These are phyloP conservation scores for Syrista parreyssii DNA, from an alignment of 2,888 invertebrate genomes.

Conservation along the genomic window DNA sequence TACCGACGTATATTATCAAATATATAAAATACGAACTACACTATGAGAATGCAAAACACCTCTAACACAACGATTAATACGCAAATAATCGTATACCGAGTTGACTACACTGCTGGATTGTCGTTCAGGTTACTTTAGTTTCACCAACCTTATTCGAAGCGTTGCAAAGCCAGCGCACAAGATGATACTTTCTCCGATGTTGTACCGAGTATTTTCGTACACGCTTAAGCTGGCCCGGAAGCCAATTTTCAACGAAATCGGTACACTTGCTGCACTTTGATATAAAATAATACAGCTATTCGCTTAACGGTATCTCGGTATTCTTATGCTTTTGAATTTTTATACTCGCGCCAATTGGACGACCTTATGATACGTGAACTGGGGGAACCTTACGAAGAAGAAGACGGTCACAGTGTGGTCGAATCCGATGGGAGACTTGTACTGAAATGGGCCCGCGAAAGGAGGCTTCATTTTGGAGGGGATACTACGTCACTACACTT, in stretches of 20 bases:
- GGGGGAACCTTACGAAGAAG: constrained; percentile 40
- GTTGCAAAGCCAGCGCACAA: constrained; percentile 32
- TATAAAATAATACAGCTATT: background rate
- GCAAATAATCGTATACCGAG: background rate
- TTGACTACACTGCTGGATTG: background rate
- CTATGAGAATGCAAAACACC: background rate
- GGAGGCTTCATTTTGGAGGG: constrained; percentile 4
- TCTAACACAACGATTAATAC: background rate
- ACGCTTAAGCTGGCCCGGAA: background rate
- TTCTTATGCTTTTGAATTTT: background rate
- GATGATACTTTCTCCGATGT: constrained; percentile 16
- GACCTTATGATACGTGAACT: constrained; percentile 2
- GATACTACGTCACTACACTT: background rate
- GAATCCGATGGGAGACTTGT: constrained; percentile 26
- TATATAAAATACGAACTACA: background rate
- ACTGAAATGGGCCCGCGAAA: constrained; percentile 23
- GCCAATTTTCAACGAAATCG: background rate
- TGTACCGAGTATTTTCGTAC: background rate
- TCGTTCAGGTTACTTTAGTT: constrained; percentile 30
- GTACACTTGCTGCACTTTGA: background rate
- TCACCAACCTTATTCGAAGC: constrained; percentile 55
- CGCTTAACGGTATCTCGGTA: background rate
- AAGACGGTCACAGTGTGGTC: constrained; percentile 44
- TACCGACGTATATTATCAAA: background rate
- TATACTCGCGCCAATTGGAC: background rate